Conservation (phyloP, 1,140 invertebrate genomes). For the Hyles euphorbiae region DNA sequence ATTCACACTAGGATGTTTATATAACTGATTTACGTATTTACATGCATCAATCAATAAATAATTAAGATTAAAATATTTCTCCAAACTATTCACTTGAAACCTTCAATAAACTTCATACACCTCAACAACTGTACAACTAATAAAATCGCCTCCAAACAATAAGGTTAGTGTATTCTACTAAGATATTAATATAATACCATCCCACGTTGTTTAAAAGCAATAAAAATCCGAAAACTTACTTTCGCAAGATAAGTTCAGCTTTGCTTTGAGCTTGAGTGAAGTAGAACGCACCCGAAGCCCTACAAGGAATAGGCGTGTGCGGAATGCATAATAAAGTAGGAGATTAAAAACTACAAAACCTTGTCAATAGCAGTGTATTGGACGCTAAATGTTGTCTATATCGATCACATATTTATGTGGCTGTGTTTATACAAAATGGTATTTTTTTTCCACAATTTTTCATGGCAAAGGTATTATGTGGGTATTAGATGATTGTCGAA, state of each 20-base stretch:
- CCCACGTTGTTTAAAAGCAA: slow-evolving; percentile 70
- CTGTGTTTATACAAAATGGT: no score
- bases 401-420: slow-evolving; percentile 5
- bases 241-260: slow-evolving; percentile 68
- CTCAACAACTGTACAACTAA: neutral
- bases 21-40: no score
- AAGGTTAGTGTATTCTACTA: slow-evolving; percentile 19
- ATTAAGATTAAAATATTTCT: no score
- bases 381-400: slow-evolving; percentile 10
- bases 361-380: slow-evolving; percentile 52
- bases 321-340: slow-evolving; percentile 69
- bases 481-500: no score
- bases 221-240: slow-evolving; percentile 70
- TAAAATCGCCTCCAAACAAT: neutral
- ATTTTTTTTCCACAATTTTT: no score
- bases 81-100: no score
- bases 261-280: slow-evolving; percentile 61
- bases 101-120: no score
- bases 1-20: no score
- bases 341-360: slow-evolving; percentile 72
- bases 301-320: slow-evolving; percentile 71
- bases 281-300: slow-evolving; percentile 55
- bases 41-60: no score
- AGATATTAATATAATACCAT: slow-evolving; percentile 68
- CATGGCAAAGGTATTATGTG: no score